phyloP scores from a whole-genome alignment of 2,888 invertebrate species.

The Troides oblongomaculatus region DNA sequence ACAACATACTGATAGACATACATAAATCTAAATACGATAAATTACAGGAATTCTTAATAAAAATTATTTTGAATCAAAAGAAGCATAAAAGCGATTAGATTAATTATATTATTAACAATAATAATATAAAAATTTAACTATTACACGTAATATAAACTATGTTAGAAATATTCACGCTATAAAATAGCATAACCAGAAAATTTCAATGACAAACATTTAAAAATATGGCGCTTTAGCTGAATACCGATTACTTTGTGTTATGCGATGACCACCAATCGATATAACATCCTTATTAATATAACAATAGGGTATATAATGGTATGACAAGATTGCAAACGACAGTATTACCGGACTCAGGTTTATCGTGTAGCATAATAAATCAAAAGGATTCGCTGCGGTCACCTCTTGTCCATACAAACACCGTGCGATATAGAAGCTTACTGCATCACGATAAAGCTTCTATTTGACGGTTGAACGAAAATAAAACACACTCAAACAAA shows the following conservation, averaged over 20 bases:
- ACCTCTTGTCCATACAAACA: not conserved
- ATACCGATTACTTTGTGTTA: constrained; percentile 21
- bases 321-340: constrained; percentile 15
- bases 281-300: constrained; percentile 9
- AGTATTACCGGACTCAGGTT: constrained; percentile 16
- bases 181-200: constrained; percentile 26
- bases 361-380: constrained; percentile 29
- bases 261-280: constrained; percentile 6
- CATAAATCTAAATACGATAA: no score
- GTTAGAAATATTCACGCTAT: constrained; percentile 9
- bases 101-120: not conserved
- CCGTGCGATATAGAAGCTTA: constrained; percentile 10
- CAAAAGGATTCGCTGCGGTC: constrained; percentile 29
- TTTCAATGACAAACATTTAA: constrained; percentile 27
- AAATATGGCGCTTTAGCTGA: constrained; percentile 22
- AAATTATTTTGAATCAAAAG: not conserved
- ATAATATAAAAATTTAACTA: not conserved
- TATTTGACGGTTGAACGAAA: not conserved
- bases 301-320: constrained; percentile 22
- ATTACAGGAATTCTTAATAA: no score
- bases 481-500: constrained; percentile 20
- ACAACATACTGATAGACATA: no score
- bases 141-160: not conserved
- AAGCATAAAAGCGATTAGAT: not conserved
- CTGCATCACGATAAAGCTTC: not conserved